Base-by-base conservation (phyloP, 2,888 invertebrate genomes). In the Lasioglossum zephyrum region DNA sequence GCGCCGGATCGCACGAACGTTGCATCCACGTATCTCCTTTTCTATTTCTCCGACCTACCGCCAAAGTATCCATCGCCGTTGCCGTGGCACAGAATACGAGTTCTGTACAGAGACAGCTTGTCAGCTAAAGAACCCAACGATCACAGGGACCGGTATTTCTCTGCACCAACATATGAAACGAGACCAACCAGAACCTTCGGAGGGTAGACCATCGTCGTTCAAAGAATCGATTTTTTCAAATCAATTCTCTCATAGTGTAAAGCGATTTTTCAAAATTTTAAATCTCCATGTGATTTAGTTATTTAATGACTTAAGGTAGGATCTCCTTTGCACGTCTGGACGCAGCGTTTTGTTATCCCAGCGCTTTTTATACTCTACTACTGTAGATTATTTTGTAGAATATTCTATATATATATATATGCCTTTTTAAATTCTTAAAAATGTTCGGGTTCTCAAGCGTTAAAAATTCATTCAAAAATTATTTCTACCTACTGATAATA, bases 61-160 rank as follows among this genome's bases (percentile, higher is more conserved):
- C 57, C 63, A 39, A 63, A 73, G 41, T 72, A 77, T 63, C 69
- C 74, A 66, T 74, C 69, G 57, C 36, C 44, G 79, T 81, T 77
- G 22, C 57, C 77, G 73, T 73, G 39, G 73, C 47, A 16, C 44
- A 57, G 41, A n/a, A 49, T 66, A 13, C 31, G 39, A 77, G 44
- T 74, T 49, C 44, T 76, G 47, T 6, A 39, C 69, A 77, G 77
- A 78, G 70, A 81, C 22, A 80, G 78, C 87, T 76, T 70, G 73
- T 78, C 73, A 77, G 74, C 73, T 73, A 81, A 85, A 84, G 87
- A 81, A 82, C 78, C 60, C 76, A 85, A 57, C 77, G 83, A 85
- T 87, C 78, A 82, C 78, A 81, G 81, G 70, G 80, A 82, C 81
- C 49, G 57, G 66, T 49, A 60, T 79, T 81, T 66, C 81, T 77